These are phyloP conservation scores for Schizothorax lantsangensis DNA, from an alignment of 2,797 vertebrate genomes.

Conservation along the genomic window DNA sequence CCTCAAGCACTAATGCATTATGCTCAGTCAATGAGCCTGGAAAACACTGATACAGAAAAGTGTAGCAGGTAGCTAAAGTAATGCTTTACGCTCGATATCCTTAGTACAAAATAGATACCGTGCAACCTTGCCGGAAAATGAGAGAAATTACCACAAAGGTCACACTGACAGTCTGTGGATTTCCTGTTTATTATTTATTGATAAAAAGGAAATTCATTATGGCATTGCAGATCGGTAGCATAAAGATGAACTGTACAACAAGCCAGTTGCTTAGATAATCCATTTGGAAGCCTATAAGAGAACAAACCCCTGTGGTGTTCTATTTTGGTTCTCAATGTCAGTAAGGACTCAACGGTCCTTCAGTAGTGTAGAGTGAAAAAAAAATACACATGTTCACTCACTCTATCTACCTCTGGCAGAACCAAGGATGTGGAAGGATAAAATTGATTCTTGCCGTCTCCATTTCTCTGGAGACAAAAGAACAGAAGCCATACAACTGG, in stretches of 20 bases:
- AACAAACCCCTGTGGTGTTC: background rate
- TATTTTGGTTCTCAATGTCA: constrained; percentile 17
- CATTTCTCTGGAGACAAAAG: constrained; percentile 38
- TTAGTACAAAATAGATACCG: background rate
- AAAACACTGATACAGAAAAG: constrained; percentile 15
- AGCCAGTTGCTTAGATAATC: background rate
- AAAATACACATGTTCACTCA: background rate
- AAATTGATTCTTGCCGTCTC: constrained; percentile 11
- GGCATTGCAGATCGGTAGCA: background rate
- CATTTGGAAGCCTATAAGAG: background rate
- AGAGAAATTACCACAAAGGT: background rate
- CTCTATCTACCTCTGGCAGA: constrained; percentile 28
- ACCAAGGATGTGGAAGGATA: constrained; percentile 15
- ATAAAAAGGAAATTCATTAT: background rate
- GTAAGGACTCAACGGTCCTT: background rate
- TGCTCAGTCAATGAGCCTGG: constrained; percentile 20
- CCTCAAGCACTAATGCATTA: constrained; percentile 64
- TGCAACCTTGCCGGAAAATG: background rate
- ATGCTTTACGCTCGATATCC: background rate
- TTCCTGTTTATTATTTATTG: background rate
- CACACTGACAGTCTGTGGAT: background rate
- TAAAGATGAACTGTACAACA: background rate
- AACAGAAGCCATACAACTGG: constrained; percentile 47
- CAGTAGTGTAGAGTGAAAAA: background rate
- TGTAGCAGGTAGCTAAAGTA: constrained; percentile 13